Base-by-base conservation (phyloP, 2,888 invertebrate species). In the Adineta ricciae region DNA sequence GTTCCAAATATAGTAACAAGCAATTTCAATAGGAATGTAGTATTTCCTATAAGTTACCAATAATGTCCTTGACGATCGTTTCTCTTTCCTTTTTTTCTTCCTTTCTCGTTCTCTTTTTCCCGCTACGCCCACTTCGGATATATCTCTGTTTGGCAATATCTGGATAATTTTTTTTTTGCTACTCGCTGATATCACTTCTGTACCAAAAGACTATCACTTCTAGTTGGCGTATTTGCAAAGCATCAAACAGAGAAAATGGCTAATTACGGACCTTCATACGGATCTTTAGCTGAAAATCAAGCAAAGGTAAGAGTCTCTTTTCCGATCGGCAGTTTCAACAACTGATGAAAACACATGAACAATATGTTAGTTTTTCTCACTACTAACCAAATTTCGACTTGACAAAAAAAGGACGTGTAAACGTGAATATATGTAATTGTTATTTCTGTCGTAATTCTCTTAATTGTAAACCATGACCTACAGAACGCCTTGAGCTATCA, bases 251-350 rank as follows among this genome's bases (percentile, higher is more conserved):
- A 46, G 46, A 78, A 41, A 41, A 78, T 78, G 78, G 38, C 78
- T 19, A 78, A 78, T n/a, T 78, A 78, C 41, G 78, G 78, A 41
- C 78, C 78, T 41, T 21, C 78, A 24, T 78, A 78, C n/a, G 78
- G 78, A 38, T 41, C 78, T 5, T 19, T 78, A 78, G 78, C 78
- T 38, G 78, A 78, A 78, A 78, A 78, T 41, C 78, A 78, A 78
- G 78, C 41, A 78, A 78, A 78, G 38, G 78, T 78, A 14, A 24
- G 41, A n/a, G 19, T 4, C 19, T 14, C 14, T 11, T n/a, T 14
- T 56, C 2, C 1, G 16, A n/a, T 9, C 24, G 7, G 11, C 11
- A 8, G 8, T n/a, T 46, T 46, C 46, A 46, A 46, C 46, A 46
- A 46, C 11, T 46, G 11, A 11, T 46, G 46, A 46, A 8, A 46